Conservation (phyloP, 2,888 invertebrate species). For the Drosophila anomalipes region DNA sequence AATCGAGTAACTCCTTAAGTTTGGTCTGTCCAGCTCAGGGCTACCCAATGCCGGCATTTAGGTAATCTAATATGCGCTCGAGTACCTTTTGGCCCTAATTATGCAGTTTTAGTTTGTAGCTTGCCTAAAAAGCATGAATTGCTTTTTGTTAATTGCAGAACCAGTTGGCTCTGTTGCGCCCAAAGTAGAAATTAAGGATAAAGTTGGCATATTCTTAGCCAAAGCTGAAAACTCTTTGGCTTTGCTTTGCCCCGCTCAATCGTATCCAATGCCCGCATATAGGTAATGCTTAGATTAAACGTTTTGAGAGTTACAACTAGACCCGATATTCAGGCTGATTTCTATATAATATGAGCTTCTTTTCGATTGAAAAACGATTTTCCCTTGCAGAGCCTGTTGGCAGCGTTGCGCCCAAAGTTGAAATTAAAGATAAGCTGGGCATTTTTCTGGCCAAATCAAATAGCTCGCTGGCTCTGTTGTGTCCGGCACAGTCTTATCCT, state of each 20-base stretch:
- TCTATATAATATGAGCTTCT: not conserved
- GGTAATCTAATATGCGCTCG: constrained; percentile 49
- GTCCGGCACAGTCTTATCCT: constrained; percentile 89
- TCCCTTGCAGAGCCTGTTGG: constrained; percentile 85
- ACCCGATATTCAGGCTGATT: constrained; percentile 13
- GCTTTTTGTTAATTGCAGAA: constrained; percentile 78
- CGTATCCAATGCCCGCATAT: constrained; percentile 87
- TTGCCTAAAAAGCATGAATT: not conserved
- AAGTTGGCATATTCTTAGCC: constrained; percentile 75
- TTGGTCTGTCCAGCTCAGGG: constrained; percentile 91
- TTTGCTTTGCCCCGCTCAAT: constrained; percentile 90
- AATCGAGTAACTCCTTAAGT: constrained; percentile 85
- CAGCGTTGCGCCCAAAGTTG: constrained; percentile 88
- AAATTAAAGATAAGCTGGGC: constrained; percentile 87
- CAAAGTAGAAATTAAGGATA: constrained; percentile 90
- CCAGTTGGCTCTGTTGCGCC: constrained; percentile 86
- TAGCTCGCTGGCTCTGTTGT: constrained; percentile 85
- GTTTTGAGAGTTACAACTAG: not conserved
- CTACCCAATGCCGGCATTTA: constrained; percentile 86
- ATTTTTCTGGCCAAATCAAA: constrained; percentile 66
- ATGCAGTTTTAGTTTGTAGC: not conserved
- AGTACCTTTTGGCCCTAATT: constrained; percentile 18
- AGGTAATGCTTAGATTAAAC: constrained; percentile 83
- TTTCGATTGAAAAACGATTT: not conserved
- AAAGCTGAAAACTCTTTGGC: constrained; percentile 47